Evolutionary conservation across 2,113 vertebrate species (phyloP), one percentile per base, ranked within the genome.

Genomic region (Hippoglossus stenolepis): DNA sequence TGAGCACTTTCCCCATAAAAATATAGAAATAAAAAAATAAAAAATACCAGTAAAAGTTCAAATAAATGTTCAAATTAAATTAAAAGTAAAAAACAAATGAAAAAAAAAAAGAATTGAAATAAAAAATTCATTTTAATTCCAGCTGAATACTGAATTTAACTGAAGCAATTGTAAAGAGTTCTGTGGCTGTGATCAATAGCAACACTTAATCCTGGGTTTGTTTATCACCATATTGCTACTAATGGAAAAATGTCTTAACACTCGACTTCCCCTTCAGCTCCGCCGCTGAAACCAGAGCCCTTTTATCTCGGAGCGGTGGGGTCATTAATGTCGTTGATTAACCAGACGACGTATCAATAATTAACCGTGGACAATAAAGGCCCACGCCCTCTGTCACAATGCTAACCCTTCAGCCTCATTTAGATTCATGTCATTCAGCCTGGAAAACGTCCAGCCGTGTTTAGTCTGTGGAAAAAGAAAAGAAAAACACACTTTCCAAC

Each of bases 311-410:
- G 0, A 68, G 43, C 7, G 2, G 23, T 2, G 15, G 38, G 69
- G 85, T 87, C 82, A 70, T 86, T 86, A 79, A 78, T 85, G 88
- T 90, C 17, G 78, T 66, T 90, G 82, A 90, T 92, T 93, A 90
- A 92, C 91, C 80, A 62, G 60, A 43, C 57, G 69, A 20, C n/a
- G 17, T 58, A 87, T 92, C 77, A 93, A 93, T 93, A 90, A 93
- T 92, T 94, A 91, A 94, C 91, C 3, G 38, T 1, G 71, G 80
- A 80, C 85, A 84, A 83, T 90, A 90, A 91, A 90, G 63, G 38
- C 69, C 77, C 59, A 79, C 86, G 2, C 85, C 80, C 90, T 88
- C 74, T 83, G 84, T 79, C 83, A 85, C 86, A 89, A 65, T 73
- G 77, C 40, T 45, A 81, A 86, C 75, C 75, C 80, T 91, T 84